These are phyloP conservation scores for Hypanus sabinus DNA, from an alignment of 2,113 vertebrate genomes.

Conservation along the genomic window DNA sequence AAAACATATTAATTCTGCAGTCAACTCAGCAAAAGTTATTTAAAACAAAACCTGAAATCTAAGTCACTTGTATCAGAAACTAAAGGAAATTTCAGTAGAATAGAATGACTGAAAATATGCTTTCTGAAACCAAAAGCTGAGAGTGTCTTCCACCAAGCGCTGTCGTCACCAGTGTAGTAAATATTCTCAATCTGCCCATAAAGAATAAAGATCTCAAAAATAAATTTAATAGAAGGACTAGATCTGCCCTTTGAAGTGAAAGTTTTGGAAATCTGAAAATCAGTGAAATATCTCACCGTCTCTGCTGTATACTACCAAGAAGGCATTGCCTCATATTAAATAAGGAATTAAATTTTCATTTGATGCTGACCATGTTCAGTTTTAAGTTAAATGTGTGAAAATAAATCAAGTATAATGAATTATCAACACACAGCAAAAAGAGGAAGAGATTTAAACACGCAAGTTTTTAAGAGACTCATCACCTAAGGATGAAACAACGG, in stretches of 20 bases:
- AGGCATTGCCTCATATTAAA: background rate
- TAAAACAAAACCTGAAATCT: background rate
- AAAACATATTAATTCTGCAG: background rate
- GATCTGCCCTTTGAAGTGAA: background rate
- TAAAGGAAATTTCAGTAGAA: background rate
- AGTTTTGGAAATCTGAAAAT: background rate
- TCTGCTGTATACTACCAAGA: background rate
- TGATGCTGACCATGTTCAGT: background rate
- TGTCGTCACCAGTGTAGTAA: background rate
- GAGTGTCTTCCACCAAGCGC: background rate
- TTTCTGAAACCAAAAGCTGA: background rate
- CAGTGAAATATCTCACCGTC: background rate
- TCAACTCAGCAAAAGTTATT: background rate
- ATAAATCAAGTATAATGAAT: background rate
- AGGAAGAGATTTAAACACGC: background rate
- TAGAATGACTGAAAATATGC: background rate
- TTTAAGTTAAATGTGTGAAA: background rate
- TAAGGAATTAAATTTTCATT: background rate
- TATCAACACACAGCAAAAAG: background rate
- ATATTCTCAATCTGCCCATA: background rate
- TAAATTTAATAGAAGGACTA: background rate
- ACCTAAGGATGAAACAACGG: background rate
- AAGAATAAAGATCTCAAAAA: background rate
- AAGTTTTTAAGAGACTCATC: slow-evolving; percentile 15
- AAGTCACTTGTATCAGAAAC: background rate